Percentiles rank a stretch among this genome's conserved stretches.
phyloP scores from a whole-genome alignment of 37 sponge, comb jelly and placozoan species.

The Oscarella lobularis region DNA sequence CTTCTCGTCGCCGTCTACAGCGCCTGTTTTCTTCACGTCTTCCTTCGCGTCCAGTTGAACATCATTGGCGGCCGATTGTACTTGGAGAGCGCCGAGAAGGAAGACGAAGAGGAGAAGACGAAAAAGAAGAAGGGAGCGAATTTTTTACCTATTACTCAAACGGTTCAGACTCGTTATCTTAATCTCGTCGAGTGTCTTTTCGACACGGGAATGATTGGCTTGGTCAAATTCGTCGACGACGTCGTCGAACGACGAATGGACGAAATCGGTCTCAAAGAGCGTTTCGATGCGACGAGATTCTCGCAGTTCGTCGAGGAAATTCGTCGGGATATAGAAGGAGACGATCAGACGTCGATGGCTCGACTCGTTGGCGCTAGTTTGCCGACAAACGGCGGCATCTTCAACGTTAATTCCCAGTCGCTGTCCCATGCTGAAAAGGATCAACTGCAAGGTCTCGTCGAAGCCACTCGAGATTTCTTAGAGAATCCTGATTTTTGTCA shows the following conservation, averaged over 20 bases:
- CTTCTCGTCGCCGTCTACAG: neutral
- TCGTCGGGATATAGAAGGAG: neutral
- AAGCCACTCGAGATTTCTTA: neutral
- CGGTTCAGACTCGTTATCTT: neutral
- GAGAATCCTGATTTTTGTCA: neutral
- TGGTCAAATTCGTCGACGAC: neutral
- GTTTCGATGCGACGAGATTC: neutral
- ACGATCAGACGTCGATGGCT: neutral
- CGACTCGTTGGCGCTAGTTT: neutral
- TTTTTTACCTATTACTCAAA: too few relatives aligned
- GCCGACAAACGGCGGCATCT: neutral
- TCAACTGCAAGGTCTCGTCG: neutral
- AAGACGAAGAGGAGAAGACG: neutral
- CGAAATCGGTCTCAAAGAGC: neutral
- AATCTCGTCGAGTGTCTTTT: neutral
- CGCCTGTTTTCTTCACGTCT: neutral
- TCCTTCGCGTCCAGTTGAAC: neutral
- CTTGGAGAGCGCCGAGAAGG: neutral
- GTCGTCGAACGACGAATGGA: neutral
- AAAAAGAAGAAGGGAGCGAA: neutral
- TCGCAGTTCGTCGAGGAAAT: neutral
- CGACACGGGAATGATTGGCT: neutral
- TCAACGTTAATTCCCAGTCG: neutral
- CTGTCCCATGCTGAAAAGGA: neutral
- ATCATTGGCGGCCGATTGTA: neutral